Evolutionary conservation across 23 tunicate species (phyloP).

Genomic region (Styela clava): DNA sequence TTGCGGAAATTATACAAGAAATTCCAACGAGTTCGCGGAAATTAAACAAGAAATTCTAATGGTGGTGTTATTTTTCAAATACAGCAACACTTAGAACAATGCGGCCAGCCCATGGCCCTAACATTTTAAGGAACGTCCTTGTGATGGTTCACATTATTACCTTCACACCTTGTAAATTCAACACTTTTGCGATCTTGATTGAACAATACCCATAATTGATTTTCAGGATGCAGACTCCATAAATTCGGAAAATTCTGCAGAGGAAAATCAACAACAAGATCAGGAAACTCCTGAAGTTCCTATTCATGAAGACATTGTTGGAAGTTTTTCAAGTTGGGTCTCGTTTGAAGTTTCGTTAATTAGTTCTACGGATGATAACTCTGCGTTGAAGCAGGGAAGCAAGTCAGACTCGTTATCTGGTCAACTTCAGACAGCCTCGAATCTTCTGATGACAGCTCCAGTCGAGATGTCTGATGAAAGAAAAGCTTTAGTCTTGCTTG

Average conservation of each 20-base stretch:
- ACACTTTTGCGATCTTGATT: no score
- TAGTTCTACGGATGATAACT: not conserved
- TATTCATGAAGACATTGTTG: not conserved
- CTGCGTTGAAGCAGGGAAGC: not conserved
- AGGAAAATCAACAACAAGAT: not conserved
- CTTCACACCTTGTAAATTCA: no score
- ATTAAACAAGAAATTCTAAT: no score
- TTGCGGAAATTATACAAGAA: no score
- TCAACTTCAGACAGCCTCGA: constrained; percentile 9
- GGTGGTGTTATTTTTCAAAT: no score
- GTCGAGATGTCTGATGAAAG: constrained; percentile 20
- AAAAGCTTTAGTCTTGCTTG: constrained; percentile 29
- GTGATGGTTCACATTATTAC: no score
- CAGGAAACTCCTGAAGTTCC: not conserved
- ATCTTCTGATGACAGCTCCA: not conserved
- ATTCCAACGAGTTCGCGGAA: no score
- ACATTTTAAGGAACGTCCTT: no score
- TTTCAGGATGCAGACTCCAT: not conserved
- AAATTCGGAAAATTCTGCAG: not conserved
- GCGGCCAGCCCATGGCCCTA: no score
- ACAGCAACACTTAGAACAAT: no score
- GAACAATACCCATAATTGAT: no score
- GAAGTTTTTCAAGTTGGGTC: not conserved
- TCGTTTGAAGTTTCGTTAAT: not conserved
- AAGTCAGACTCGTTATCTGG: not conserved